Percentiles rank a stretch among this genome's conserved stretches.
Evolutionary conservation across 2,797 vertebrate species (phyloP).

Genomic region (Cyprinella venusta): DNA sequence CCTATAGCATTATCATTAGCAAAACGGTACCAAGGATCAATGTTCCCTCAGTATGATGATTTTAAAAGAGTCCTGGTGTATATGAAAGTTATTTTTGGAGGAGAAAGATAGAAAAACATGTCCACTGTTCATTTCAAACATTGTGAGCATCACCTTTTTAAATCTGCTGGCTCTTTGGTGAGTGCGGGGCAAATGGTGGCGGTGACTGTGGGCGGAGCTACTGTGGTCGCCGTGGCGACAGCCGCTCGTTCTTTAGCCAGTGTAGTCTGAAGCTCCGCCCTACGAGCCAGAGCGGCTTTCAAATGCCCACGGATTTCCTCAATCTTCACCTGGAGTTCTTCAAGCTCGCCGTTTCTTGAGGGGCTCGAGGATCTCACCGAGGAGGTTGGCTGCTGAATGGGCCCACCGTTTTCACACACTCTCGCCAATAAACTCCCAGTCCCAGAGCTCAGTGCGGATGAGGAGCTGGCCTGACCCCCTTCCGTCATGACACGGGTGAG

Average conservation of each 20-base stretch:
- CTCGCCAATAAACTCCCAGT: slow-evolving; percentile 44
- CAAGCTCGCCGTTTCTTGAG: slow-evolving; percentile 71
- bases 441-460: neutral
- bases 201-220: slow-evolving; percentile 52
- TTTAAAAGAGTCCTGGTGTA: slow-evolving; percentile 42
- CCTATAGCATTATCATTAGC: slow-evolving; percentile 17
- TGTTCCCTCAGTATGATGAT: slow-evolving; percentile 39
- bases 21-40: slow-evolving; percentile 23
- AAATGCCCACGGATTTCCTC: slow-evolving; percentile 80
- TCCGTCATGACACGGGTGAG: slow-evolving; percentile 63
- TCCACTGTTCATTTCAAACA: neutral
- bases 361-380: neutral
- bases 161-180: slow-evolving; percentile 70
- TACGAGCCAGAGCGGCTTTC: slow-evolving; percentile 76
- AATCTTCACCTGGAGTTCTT: slow-evolving; percentile 83
- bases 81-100: slow-evolving; percentile 32
- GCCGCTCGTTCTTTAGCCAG: slow-evolving; percentile 66
- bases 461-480: neutral
- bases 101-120: slow-evolving; percentile 43
- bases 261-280: slow-evolving; percentile 81
- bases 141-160: slow-evolving; percentile 74
- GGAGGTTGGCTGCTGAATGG: slow-evolving; percentile 48
- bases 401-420: slow-evolving; percentile 75
- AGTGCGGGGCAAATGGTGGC: slow-evolving; percentile 62
- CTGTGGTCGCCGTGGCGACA: slow-evolving; percentile 27